A percentile compares a stretch with the other conserved stretches of the same genome.
phyloP scores from a whole-genome alignment of 2,888 invertebrate species.

The Macrophya annulata region DNA sequence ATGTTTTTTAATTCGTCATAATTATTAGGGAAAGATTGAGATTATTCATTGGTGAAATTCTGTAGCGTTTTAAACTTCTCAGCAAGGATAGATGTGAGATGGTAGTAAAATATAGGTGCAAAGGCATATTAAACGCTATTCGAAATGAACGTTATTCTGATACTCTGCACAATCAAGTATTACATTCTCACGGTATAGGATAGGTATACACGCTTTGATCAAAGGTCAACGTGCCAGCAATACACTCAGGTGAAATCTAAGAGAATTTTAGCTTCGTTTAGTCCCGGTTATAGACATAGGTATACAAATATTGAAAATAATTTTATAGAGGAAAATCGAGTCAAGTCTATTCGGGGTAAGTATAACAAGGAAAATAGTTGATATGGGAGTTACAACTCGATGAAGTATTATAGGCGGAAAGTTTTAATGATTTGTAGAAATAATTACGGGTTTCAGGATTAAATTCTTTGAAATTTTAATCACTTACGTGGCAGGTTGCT shows the following conservation, averaged over 20 bases:
- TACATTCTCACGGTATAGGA: conserved; percentile 36
- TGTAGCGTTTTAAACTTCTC: neutral
- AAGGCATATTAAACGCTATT: neutral
- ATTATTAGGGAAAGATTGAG: neutral
- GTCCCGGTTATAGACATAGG: neutral
- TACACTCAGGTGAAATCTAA: conserved; percentile 27
- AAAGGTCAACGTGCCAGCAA: conserved; percentile 37
- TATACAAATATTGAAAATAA: neutral
- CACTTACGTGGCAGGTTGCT: conserved; percentile 76
- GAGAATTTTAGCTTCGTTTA: neutral
- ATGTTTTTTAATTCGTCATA: neutral
- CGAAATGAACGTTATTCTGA: neutral
- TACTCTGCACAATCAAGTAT: conserved; percentile 7
- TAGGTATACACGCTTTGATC: conserved; percentile 3
- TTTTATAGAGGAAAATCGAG: neutral
- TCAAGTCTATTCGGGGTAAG: neutral
- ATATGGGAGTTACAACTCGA: neutral
- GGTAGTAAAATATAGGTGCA: neutral
- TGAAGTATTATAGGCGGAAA: neutral
- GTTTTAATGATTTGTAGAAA: neutral
- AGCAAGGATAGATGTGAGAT: neutral
- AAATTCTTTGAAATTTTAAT: neutral
- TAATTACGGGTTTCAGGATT: neutral
- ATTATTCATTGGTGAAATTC: neutral
- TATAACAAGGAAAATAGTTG: neutral